Base-by-base conservation (phyloP, 2,113 vertebrate genomes). In the Struthio camelus region DNA sequence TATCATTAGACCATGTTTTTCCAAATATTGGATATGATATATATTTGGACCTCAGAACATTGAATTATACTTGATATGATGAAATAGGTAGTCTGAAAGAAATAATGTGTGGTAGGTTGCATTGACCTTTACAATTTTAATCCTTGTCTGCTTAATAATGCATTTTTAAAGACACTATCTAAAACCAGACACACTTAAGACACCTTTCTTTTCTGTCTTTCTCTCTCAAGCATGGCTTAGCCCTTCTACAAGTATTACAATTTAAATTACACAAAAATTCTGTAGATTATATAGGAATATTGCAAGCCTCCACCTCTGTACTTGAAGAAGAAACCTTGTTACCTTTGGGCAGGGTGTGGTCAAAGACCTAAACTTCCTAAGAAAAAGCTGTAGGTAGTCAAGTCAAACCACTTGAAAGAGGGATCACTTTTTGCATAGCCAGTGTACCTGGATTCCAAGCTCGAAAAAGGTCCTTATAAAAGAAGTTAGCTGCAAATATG, bases 81-180 rank as follows among this genome's bases (percentile, higher is more conserved):
- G 93, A 95, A 42, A 25, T 1, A 17, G 46, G 11, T 80, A 27
- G 8, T 81, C 40, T 62, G 54, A 89, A 89, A 95, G 51, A 34
- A 95, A 93, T 50, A 96, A 93, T 48, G 9, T 59, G 53, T 83
- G 3, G 20, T 80, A 80, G n/a, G 3, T 93, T 94, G 90, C 82
- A 86, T 70, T 95, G 88, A 50, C 16, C 13, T 92, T 91, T 56
- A 22, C 82, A 28, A 91, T 83, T 96, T 94, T 95, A 92, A 88
- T 18, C 77, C 54, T 78, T 93, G 3, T 59, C 62, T 93, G 16
- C 66, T 87, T n/a, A 93, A 93, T 94, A 89, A 92, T 25, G 11
- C n/a, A 70, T 14, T 56, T 86, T 91, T 34, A 82, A 83, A 89
- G 40, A 80, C 23, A 89, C 5, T 86, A 87, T 86, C 75, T 86